Percentiles rank a stretch among this genome's conserved stretches.
phyloP scores from a whole-genome alignment of 2,888 invertebrate species.

The Trachelus iudaicus region DNA sequence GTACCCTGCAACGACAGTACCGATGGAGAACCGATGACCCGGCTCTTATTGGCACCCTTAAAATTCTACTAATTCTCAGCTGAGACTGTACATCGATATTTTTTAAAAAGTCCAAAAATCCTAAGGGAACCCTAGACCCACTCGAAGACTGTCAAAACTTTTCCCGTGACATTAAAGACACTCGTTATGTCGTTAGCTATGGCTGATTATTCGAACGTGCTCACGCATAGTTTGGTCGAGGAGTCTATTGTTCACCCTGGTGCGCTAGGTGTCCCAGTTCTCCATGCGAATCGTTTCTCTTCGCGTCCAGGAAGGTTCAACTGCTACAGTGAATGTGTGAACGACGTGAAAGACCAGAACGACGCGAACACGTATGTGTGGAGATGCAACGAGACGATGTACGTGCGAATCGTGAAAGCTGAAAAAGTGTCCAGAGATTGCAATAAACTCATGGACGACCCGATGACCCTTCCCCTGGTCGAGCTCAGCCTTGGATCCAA shows the following conservation, averaged over 20 bases:
- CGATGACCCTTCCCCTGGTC: background rate
- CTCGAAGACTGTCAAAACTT: slow-evolving; percentile 35
- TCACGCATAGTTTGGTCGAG: slow-evolving; percentile 41
- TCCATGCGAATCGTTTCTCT: background rate
- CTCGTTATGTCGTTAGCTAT: slow-evolving; percentile 49
- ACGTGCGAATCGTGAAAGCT: background rate
- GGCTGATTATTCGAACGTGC: slow-evolving; percentile 56
- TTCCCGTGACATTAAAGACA: slow-evolving; percentile 27
- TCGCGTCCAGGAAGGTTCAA: background rate
- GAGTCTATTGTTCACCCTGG: background rate
- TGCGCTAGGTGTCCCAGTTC: slow-evolving; percentile 10
- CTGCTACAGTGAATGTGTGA: background rate
- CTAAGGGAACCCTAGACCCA: background rate
- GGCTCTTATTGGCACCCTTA: background rate
- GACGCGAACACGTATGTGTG: background rate
- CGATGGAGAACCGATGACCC: background rate
- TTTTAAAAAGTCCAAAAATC: background rate
- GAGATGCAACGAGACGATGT: background rate
- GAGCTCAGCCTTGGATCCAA: background rate
- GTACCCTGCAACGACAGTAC: background rate
- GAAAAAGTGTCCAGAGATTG: background rate
- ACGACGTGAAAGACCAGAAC: no score
- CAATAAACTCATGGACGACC: background rate
- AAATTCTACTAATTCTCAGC: background rate
- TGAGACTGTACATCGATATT: background rate